Conservation (phyloP, 2,797 vertebrate genomes). For the Tapera naevia region DNA sequence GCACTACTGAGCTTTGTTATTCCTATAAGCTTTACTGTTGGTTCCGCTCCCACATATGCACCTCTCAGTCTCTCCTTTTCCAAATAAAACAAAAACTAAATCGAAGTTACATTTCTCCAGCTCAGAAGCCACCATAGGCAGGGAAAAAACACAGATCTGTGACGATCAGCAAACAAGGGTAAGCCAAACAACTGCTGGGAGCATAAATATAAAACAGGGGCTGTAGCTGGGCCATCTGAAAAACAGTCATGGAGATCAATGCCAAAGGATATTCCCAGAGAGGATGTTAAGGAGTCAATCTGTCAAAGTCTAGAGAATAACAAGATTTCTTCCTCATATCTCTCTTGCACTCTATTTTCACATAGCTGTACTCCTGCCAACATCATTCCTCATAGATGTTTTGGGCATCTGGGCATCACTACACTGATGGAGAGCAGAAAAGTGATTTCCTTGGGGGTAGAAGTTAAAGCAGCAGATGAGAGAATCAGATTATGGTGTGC, state of each 20-base stretch:
- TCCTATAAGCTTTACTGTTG: background rate
- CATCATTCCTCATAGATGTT: background rate
- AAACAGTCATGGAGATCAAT: background rate
- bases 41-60: background rate
- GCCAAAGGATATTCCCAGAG: background rate
- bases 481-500: background rate
- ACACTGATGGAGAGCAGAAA: background rate
- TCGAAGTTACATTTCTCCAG: background rate
- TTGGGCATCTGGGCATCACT: background rate
- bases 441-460: background rate
- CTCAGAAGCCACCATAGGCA: background rate
- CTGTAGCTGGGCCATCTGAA: background rate
- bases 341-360: background rate
- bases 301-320: background rate
- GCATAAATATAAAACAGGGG: background rate
- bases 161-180: background rate
- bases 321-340: background rate
- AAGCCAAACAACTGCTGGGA: background rate
- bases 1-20: background rate
- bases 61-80: background rate
- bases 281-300: background rate
- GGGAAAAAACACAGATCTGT: background rate
- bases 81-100: background rate
- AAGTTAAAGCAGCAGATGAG: background rate
- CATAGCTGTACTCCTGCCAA: background rate